Evolutionary conservation across 2,797 vertebrate genomes (phyloP), one percentile per base, ranked within the genome.

Genomic region (Masticophis lateralis): DNA sequence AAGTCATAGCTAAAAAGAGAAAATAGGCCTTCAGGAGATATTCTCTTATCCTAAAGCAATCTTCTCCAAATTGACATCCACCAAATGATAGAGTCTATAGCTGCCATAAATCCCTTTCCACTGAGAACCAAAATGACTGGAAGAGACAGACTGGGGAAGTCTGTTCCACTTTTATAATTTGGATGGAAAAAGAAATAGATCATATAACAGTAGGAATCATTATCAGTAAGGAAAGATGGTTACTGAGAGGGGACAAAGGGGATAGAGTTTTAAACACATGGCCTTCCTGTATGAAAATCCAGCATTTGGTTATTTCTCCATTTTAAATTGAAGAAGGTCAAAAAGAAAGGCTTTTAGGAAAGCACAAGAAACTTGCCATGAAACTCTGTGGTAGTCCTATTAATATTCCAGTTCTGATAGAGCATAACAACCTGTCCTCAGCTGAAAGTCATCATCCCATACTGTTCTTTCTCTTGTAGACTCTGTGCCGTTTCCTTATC

Each of bases 271-370:
- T 93, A 87, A 92, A 91, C 10, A 92, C 11, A 91, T 91, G 53
- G 11, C 9, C 93, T 95, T 87, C 89, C 32, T 57, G 0, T 0
- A 1, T n/a, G 0, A 0, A 43, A 91, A 61, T 74, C 27, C 11
- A 88, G n/a, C 0, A 53, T 92, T 57, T 66, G 32, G 55, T 53
- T 61, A 93, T 61, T 53, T 69, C 11, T 92, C 2, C 43, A 92
- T 95, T 89, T 94, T 61, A 92, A 94, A 27, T 12, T 87, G 55
- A 88, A 47, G 88, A 88, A 92, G 32, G 47, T 86, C 93, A 94
- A 53, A 66, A 22, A 10, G 2, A 87, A 90, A 32, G 61, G 37
- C 14, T 59, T 93, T 60, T 53, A 88, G 88, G 57, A 13, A 60
- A 8, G 14, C 12, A 79, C 28, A 91, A 59, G 59, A 47, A 93